Conservation (phyloP, 2,888 invertebrate genomes). For the Geotrupes spiniger region DNA sequence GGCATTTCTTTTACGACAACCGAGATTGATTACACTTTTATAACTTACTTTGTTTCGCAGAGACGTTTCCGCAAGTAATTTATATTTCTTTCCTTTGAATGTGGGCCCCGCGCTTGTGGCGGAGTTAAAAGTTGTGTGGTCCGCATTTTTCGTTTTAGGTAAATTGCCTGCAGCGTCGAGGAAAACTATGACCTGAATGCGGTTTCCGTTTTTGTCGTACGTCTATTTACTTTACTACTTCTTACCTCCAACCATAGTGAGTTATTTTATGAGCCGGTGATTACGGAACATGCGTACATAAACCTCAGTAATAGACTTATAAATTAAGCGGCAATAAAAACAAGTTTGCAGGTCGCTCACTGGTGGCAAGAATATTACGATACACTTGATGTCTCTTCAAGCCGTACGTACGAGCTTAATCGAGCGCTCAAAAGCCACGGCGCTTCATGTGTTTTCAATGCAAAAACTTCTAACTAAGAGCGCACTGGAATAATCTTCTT, state of each 20-base stretch:
- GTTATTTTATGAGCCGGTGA: slow-evolving; percentile 21
- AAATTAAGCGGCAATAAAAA: slow-evolving; percentile 32
- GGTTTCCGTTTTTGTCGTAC: slow-evolving; percentile 19
- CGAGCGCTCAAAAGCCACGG: too few species aligned
- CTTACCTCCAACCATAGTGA: slow-evolving; percentile 25
- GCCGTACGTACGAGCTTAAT: too few species aligned
- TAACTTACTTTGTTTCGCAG: neutral
- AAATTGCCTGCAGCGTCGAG: slow-evolving; percentile 27
- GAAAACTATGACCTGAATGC: slow-evolving; percentile 25
- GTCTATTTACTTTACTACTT: slow-evolving; percentile 30
- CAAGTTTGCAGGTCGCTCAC: slow-evolving; percentile 16
- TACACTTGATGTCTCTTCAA: too few species aligned
- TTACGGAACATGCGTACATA: slow-evolving; percentile 19
- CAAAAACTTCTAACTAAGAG: too few species aligned
- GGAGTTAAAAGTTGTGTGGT: slow-evolving; percentile 20
- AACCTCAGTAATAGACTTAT: slow-evolving; percentile 32
- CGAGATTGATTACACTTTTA: too few species aligned
- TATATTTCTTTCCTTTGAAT: neutral
- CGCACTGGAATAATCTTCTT: too few species aligned
- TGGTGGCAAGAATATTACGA: neutral
- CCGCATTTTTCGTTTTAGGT: slow-evolving; percentile 26
- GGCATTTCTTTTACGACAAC: too few species aligned
- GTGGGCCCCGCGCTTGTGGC: neutral
- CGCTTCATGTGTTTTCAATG: too few species aligned
- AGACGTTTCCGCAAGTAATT: slow-evolving; percentile 8